These are phyloP conservation scores for Minunthozetes semirufus DNA, from an alignment of 2,888 invertebrate genomes.

Conservation along the genomic window DNA sequence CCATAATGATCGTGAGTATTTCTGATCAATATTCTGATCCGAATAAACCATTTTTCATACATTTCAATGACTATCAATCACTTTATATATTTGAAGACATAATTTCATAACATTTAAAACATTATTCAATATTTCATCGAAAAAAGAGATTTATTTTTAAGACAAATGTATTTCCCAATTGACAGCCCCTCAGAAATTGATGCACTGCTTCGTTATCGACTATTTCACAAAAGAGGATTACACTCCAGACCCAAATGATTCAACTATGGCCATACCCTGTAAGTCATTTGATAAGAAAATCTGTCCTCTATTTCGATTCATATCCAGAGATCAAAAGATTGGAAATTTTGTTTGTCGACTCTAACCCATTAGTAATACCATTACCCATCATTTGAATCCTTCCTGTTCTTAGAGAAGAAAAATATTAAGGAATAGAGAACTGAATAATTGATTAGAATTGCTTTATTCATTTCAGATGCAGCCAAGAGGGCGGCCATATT, in stretches of 20 bases:
- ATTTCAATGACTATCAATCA: neutral
- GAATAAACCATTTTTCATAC: neutral
- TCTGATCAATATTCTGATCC: neutral
- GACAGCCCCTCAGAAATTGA: slow-evolving; percentile 63
- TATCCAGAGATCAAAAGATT: no score
- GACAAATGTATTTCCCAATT: neutral
- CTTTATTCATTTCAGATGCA: slow-evolving; percentile 60
- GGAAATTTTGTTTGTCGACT: no score
- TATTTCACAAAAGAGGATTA: slow-evolving; percentile 81
- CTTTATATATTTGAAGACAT: no score
- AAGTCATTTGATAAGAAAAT: slow-evolving; percentile 58
- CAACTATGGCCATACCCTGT: slow-evolving; percentile 89
- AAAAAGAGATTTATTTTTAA: neutral
- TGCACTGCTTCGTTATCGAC: slow-evolving; percentile 72
- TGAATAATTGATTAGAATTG: slow-evolving; percentile 16
- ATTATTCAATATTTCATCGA: neutral
- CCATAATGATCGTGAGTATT: slow-evolving; percentile 66
- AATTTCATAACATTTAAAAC: neutral
- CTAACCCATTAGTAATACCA: no score
- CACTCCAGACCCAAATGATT: slow-evolving; percentile 77
- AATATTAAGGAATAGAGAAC: neutral
- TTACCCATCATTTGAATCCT: no score
- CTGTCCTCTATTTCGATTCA: neutral
- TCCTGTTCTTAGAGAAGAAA: neutral
- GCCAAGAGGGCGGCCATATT: slow-evolving; percentile 77